phyloP scores from a whole-genome alignment of 2,888 invertebrate species.

The Hesperia comma region DNA sequence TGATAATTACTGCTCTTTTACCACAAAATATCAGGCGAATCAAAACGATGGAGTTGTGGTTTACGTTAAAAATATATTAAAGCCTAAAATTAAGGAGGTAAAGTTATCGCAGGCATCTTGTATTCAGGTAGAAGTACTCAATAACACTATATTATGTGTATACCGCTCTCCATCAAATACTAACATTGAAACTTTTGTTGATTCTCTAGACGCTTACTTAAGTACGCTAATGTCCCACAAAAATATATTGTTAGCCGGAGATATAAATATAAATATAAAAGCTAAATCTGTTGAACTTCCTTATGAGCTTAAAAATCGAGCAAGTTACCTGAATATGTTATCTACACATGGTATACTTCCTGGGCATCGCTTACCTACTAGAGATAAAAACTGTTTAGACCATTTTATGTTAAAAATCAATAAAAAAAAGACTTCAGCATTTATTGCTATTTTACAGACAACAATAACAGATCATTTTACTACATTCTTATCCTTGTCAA shows the following conservation, averaged over 20 bases:
- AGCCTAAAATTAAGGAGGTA: no score
- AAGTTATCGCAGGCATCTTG: no score
- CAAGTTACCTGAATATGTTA: conserved; percentile 9
- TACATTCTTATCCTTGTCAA: conserved; percentile 17
- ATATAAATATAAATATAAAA: conserved; percentile 29
- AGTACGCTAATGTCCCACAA: no score
- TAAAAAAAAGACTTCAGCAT: neutral
- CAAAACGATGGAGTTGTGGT: no score
- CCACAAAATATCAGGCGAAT: no score
- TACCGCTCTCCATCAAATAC: no score
- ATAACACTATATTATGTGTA: no score
- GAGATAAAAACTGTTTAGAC: conserved; percentile 16
- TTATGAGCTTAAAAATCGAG: conserved; percentile 9
- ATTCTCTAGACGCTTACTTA: no score
- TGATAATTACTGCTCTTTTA: no score
- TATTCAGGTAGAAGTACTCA: no score
- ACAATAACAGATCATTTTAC: conserved; percentile 19
- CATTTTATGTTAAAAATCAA: conserved; percentile 19
- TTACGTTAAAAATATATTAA: no score
- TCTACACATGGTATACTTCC: conserved; percentile 9
- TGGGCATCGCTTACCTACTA: conserved; percentile 6
- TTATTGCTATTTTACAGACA: conserved; percentile 14
- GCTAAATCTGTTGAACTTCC: neutral
- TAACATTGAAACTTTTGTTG: no score
- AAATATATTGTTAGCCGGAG: conserved; percentile 2